Evolutionary conservation across 1,140 invertebrate genomes (phyloP).

Genomic region (Vanessa tameamea): DNA sequence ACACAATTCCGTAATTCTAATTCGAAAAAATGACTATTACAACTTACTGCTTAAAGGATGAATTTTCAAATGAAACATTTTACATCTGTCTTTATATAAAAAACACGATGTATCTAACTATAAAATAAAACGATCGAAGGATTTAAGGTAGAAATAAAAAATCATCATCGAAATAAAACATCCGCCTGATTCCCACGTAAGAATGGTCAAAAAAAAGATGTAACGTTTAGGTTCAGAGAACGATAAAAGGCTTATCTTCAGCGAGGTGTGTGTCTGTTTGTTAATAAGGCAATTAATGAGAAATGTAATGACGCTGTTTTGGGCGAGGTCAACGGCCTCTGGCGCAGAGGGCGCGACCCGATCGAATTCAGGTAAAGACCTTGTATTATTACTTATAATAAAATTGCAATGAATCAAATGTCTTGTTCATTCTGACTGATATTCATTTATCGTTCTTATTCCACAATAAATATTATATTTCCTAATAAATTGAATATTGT

Average conservation of each 20-base stretch:
- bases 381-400: conserved; percentile 5
- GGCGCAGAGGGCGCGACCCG: conserved; percentile 20
- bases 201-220: not conserved
- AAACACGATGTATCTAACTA: not conserved
- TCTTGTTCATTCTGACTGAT: too few species aligned
- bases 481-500: too few species aligned
- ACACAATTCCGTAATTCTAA: too few species aligned
- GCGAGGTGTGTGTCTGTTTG: conserved; percentile 32
- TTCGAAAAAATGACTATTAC: too few species aligned
- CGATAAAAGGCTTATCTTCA: conserved; percentile 10
- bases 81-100: too few species aligned
- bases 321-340: conserved; percentile 29
- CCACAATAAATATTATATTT: not conserved
- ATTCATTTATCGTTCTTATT: not conserved
- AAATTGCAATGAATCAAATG: too few species aligned
- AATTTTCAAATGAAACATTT: too few species aligned
- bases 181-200: not conserved
- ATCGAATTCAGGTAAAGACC: conserved; percentile 34
- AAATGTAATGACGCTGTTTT: conserved; percentile 18
- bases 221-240: conserved; percentile 9
- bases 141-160: not conserved
- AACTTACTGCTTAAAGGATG: too few species aligned
- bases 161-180: not conserved
- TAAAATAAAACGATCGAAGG: not conserved
- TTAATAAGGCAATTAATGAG: conserved; percentile 50